phyloP scores from a whole-genome alignment of 2,797 vertebrate genomes.

The Melanogrammus aeglefinus region DNA sequence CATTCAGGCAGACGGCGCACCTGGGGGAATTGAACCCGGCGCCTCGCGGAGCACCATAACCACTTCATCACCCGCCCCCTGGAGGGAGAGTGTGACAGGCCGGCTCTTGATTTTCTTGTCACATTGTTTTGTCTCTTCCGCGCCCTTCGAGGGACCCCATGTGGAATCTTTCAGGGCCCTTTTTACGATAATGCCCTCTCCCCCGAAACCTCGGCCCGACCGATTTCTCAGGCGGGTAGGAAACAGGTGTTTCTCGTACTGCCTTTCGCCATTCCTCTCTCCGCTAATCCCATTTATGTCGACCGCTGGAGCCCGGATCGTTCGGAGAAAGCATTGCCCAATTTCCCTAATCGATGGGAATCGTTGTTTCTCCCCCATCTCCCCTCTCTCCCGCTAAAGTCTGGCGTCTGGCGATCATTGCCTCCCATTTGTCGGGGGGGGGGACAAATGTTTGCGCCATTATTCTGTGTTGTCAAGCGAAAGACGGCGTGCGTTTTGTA shows the following conservation, averaged over 20 bases:
- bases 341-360: slow-evolving; percentile 65
- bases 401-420: slow-evolving; percentile 28
- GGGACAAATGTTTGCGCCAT: slow-evolving; percentile 24
- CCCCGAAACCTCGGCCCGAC: not conserved
- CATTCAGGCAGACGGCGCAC: no score
- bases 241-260: slow-evolving; percentile 56
- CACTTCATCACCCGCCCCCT: no score
- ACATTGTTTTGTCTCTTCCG: no score
- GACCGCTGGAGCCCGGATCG: slow-evolving; percentile 46
- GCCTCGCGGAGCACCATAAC: no score
- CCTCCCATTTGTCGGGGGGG: slow-evolving; percentile 49
- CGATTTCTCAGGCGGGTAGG: not conserved
- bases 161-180: slow-evolving; percentile 12
- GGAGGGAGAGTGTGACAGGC: no score
- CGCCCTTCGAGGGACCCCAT: no score
- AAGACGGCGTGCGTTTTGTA: slow-evolving; percentile 40
- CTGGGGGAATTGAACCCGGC: no score
- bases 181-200: slow-evolving; percentile 18
- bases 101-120: no score
- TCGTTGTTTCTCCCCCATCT: slow-evolving; percentile 10
- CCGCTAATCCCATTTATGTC: slow-evolving; percentile 58
- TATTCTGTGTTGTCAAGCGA: slow-evolving; percentile 55
- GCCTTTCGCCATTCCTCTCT: slow-evolving; percentile 46
- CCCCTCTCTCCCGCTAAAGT: slow-evolving; percentile 25
- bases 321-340: slow-evolving; percentile 55